These are phyloP conservation scores for Micrastur ruficollis DNA, from an alignment of 2,797 vertebrate species.

Conservation along the genomic window DNA sequence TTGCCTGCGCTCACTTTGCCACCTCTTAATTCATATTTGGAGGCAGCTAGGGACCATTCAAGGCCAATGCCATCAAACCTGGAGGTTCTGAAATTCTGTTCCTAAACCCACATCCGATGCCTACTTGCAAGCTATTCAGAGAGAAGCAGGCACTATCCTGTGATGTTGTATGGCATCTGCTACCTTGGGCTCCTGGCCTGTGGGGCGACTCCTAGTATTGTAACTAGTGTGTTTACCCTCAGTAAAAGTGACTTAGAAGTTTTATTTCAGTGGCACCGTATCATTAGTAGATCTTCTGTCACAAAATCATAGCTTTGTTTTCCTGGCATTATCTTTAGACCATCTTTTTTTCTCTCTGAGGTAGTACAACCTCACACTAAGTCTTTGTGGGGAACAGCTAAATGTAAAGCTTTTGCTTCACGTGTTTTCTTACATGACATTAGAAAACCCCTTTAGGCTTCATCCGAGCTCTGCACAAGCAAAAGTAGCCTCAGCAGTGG, in stretches of 20 bases:
- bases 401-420: neutral
- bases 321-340: neutral
- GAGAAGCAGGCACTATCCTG: neutral
- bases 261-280: neutral
- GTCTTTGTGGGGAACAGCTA: neutral
- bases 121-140: neutral
- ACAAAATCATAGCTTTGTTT: neutral
- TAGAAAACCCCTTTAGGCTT: neutral
- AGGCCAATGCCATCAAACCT: neutral
- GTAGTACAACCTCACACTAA: neutral
- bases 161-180: neutral
- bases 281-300: neutral
- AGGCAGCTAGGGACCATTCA: neutral
- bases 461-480: neutral
- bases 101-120: rapidly evolving
- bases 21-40: neutral
- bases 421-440: neutral
- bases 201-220: neutral
- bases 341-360: neutral
- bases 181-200: neutral
- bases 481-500: neutral
- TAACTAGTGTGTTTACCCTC: neutral
- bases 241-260: neutral
- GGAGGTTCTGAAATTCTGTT: neutral
- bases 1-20: neutral